Percentiles rank a stretch among this genome's conserved stretches.
These are phyloP conservation scores for Aurelia coerulea DNA, from an alignment of 30 jellyfish, hydroid and myxozoan genomes.

Conservation along the genomic window DNA sequence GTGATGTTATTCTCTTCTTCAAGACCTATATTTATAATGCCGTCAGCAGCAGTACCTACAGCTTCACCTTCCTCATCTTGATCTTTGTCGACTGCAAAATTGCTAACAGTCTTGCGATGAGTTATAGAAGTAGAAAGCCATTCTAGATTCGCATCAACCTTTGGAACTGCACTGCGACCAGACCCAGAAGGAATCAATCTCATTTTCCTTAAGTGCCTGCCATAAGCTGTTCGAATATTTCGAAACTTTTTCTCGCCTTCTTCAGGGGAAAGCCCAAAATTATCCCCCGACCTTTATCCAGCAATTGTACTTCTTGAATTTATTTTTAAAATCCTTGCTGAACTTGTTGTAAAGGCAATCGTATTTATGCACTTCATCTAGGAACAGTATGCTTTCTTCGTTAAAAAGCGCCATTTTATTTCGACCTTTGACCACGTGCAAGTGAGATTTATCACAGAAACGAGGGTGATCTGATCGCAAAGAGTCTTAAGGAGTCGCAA, in stretches of 20 bases:
- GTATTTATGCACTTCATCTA: not conserved
- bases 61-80: constrained; percentile 32
- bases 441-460: not conserved
- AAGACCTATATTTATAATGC: constrained; percentile 11
- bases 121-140: constrained; percentile 58
- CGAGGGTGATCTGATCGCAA: not conserved
- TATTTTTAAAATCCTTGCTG: not conserved
- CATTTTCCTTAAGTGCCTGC: not conserved
- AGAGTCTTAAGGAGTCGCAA: not conserved
- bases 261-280: too few relatives aligned
- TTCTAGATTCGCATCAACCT: constrained; percentile 14
- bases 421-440: not conserved
- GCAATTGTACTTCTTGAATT: not conserved
- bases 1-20: constrained; percentile 27
- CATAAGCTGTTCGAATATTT: too few relatives aligned
- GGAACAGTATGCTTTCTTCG: constrained; percentile 8
- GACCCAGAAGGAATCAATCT: not conserved
- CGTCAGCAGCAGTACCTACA: constrained; percentile 18
- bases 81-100: constrained; percentile 30
- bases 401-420: constrained; percentile 9
- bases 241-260: too few relatives aligned
- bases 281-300: too few relatives aligned
- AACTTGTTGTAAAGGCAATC: constrained; percentile 5
- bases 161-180: constrained; percentile 48
- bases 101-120: constrained; percentile 55